Evolutionary conservation across 2,113 vertebrate genomes (phyloP), one percentile per base, ranked within the genome.

Genomic region (Leptosomus discolor): DNA sequence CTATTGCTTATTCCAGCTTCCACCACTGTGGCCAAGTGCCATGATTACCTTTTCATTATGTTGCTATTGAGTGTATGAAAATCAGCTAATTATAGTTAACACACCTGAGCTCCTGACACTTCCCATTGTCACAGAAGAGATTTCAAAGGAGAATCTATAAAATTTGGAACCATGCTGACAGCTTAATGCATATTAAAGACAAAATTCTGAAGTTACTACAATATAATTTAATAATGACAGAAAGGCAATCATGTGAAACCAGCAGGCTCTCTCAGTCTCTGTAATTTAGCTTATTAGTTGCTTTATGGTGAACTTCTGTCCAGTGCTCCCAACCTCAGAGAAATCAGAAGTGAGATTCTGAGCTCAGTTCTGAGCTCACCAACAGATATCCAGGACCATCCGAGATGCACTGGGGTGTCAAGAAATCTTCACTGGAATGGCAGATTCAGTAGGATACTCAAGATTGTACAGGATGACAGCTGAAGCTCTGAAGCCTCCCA

Each of bases 61-160:
- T 84, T 79, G 32, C n/a, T 39, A 77, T 56, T 5, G 0, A 65
- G 48, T 79, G 26, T 80, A 65, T 81, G 39, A 91, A 91, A 95
- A 95, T 92, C 30, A 91, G n/a, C 32, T 50, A 54, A n/a, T 87
- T 97, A 85, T 65, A 50, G 43, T 64, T 69, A 94, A 81, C 64
- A 82, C 43, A 90, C 45, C 37, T 84, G 61, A 93, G 75, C 73
- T 87, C 48, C 81, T 88, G 82, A 92, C 37, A 45, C 30, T 95
- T 93, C 15, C 22, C 29, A 37, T 91, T 90, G 92, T 87, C 71
- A 89, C 56, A 63, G 41, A 80, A 91, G 57, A 87, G 86, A 75
- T 94, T 94, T 97, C 73, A 91, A 92, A 96, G 51, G 50, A 23
- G 92, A 95, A 75, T 94, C 80, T 87, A 76, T 69, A 86, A 88